Evolutionary conservation across 2,888 invertebrate species (phyloP).

Genomic region (Tetropium fuscum): DNA sequence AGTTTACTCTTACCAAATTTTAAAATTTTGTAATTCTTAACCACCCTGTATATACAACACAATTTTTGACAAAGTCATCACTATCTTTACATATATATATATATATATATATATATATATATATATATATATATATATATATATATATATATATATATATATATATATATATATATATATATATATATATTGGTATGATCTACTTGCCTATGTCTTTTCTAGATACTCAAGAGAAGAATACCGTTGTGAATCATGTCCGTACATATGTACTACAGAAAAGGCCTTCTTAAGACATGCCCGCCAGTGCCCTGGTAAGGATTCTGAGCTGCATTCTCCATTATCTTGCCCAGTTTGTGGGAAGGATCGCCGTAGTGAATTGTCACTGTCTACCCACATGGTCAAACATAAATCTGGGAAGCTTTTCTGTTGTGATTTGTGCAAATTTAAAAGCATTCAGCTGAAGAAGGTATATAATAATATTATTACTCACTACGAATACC

Average conservation of each 20-base stretch:
- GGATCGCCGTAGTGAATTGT: slow-evolving; percentile 67
- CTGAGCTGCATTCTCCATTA: slow-evolving; percentile 54
- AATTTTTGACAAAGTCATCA: too few species aligned
- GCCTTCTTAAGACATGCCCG: slow-evolving; percentile 69
- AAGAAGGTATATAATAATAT: slow-evolving; percentile 66
- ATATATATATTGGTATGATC: too few species aligned
- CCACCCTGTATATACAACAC: too few species aligned
- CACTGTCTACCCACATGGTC: slow-evolving; percentile 68
- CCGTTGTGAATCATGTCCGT: slow-evolving; percentile 68
- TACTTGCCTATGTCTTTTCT: slow-evolving; percentile 5
- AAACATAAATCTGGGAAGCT: slow-evolving; percentile 67
- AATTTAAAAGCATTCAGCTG: slow-evolving; percentile 69
- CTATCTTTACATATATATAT: too few species aligned
- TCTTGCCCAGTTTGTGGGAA: slow-evolving; percentile 71
- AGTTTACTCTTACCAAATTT: too few species aligned
- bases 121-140: too few species aligned
- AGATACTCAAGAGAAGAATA: slow-evolving; percentile 70
- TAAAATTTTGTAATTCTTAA: too few species aligned
- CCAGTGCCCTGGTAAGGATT: slow-evolving; percentile 58
- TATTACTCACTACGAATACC: slow-evolving; percentile 1
- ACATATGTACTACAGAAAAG: slow-evolving; percentile 70
- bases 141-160: too few species aligned
- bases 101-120: too few species aligned
- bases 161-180: too few species aligned
- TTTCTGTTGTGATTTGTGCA: slow-evolving; percentile 70